Conservation (phyloP, 1,140 invertebrate genomes). For the Caenorhabditis briggsae region DNA sequence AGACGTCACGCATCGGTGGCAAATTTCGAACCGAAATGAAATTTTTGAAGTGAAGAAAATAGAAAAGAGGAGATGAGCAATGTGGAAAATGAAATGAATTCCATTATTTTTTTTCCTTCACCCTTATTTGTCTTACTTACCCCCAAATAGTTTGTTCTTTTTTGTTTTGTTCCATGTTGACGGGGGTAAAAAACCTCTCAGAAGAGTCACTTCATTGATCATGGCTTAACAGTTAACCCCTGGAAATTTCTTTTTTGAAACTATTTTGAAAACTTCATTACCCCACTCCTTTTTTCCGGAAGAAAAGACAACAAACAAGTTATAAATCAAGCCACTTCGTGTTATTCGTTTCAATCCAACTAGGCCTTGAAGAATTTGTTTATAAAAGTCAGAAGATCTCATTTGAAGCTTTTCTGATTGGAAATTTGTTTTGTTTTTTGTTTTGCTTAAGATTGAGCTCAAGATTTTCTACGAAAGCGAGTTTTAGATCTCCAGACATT, state of each 20-base stretch:
- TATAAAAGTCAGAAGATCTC: constrained; percentile 28
- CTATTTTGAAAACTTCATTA: neutral
- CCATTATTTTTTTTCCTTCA: neutral
- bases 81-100: constrained; percentile 23
- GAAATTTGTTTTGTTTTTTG: constrained; percentile 41
- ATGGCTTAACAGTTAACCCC: constrained; percentile 40
- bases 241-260: neutral
- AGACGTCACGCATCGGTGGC: constrained; percentile 21
- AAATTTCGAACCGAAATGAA: constrained; percentile 42
- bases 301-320: neutral
- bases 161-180: neutral
- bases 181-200: neutral
- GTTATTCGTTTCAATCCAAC: neutral
- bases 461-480: neutral
- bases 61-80: neutral
- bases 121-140: neutral
- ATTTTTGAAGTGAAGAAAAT: neutral
- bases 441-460: neutral
- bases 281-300: neutral
- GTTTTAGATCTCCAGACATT: neutral
- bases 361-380: neutral
- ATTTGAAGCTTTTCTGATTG: neutral
- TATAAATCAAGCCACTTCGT: constrained; percentile 19
- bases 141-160: neutral
- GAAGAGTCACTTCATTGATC: neutral